These are phyloP conservation scores for Bombus consobrinus DNA, from an alignment of 1,140 invertebrate species.

Conservation along the genomic window DNA sequence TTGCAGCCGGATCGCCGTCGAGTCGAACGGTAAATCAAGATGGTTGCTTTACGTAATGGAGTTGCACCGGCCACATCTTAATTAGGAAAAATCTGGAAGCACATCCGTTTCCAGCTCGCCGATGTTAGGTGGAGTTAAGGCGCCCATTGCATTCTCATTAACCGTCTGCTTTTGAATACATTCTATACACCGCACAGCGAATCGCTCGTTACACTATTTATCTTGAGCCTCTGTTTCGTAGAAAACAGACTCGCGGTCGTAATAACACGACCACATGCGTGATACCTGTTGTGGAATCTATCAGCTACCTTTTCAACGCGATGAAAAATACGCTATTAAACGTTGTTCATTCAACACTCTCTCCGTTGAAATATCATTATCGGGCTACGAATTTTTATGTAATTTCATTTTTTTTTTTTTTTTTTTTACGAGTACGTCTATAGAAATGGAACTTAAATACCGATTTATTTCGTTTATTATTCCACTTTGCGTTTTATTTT, in stretches of 20 bases:
- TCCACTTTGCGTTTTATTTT: too few relatives aligned
- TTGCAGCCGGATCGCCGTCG: constrained; percentile 37
- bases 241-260: constrained; percentile 47
- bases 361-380: too few relatives aligned
- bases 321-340: constrained; percentile 36
- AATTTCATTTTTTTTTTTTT: neutral
- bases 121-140: constrained; percentile 66
- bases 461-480: too few relatives aligned
- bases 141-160: constrained; percentile 74
- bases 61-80: constrained; percentile 71
- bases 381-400: neutral
- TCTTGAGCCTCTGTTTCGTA: constrained; percentile 60
- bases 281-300: constrained; percentile 32
- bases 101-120: constrained; percentile 69
- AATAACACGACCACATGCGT: neutral
- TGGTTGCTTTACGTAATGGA: constrained; percentile 73
- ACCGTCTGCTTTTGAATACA: constrained; percentile 67
- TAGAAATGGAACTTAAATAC: too few relatives aligned
- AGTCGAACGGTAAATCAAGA: constrained; percentile 69
- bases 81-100: constrained; percentile 74
- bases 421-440: too few relatives aligned
- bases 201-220: constrained; percentile 63
- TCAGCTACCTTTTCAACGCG: neutral
- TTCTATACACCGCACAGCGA: constrained; percentile 28
- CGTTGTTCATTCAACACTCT: too few relatives aligned